phyloP scores from a whole-genome alignment of 2,797 vertebrate genomes.

The Lithobates pipiens region DNA sequence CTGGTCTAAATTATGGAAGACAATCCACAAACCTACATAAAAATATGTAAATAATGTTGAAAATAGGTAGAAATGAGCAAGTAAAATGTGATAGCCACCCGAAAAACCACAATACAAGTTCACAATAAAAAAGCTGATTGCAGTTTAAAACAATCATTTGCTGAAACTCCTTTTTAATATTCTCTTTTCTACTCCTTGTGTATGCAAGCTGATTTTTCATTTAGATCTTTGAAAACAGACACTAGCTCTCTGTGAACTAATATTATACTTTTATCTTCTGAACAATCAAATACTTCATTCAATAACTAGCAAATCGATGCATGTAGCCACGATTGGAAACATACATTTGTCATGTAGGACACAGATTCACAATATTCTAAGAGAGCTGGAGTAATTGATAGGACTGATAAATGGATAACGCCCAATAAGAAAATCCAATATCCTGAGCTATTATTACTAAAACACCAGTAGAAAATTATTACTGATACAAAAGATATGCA shows the following conservation, averaged over 20 bases:
- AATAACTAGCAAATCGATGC: slow-evolving; percentile 1
- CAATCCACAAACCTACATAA: too few relatives aligned
- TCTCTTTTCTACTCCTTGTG: not conserved
- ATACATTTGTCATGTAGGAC: not conserved
- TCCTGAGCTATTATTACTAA: not conserved
- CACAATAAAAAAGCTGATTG: too few relatives aligned
- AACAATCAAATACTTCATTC: not conserved
- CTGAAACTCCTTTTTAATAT: not conserved
- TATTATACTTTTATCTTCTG: not conserved
- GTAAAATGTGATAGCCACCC: too few relatives aligned
- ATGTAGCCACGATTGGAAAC: not conserved
- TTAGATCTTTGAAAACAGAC: not conserved
- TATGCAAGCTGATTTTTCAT: not conserved
- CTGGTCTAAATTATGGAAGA: too few relatives aligned
- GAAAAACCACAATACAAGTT: too few relatives aligned
- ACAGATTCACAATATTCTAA: not conserved
- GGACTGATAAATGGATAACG: not conserved
- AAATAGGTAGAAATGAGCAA: too few relatives aligned
- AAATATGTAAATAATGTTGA: too few relatives aligned
- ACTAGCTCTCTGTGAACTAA: not conserved
- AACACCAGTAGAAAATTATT: not conserved
- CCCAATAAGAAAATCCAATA: slow-evolving; percentile 6
- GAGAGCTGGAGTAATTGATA: slow-evolving; percentile 2
- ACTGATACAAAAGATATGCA: not conserved
- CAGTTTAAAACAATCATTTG: too few relatives aligned